Base-by-base conservation (phyloP, 2,113 vertebrate species). In the Saccopteryx leptura region DNA sequence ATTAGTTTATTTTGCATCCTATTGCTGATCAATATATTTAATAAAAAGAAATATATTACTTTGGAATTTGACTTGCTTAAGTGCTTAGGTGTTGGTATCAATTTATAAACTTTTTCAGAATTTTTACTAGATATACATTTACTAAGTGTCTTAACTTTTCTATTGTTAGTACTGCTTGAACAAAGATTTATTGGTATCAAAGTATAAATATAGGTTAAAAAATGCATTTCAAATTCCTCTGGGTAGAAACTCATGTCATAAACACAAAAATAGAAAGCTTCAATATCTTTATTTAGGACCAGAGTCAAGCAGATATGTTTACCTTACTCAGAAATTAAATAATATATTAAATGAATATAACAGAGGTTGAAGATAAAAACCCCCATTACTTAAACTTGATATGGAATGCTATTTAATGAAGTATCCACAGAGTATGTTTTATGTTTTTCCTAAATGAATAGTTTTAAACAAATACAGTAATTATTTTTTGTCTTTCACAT, bases 401-500 rank as follows among this genome's bases (percentile, higher is more conserved):
- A 78, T 74, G 84, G 65, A 96, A 93, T 88, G 48, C 90, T 96
- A 98, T 96, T 95, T 97, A 98, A 93, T 95, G 98, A 96, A 66
- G 90, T 89, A 74, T 72, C 33, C 75, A 86, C 7, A 69, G 91
- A 94, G 85, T 54, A 96, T 93, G 26, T 72, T 81, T 84, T 95
- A 80, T 84, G 46, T 74, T 93, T 94, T 68, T 75, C 96, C 91
- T 91, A 94, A 92, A 94, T 89, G 39, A 39, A 39, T 39, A 97
- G 72, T 71, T 97, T 97, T 94, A 95, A 94, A 97, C 66, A 96
- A 96, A 96, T 92, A 71, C 0, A 82, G 82, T 75, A 95, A 96
- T 74, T 93, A 90, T 90, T 95, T 97, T 97, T 97, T 15, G 0
- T 97, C 90, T 98, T 96, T 94, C 75, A 96, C 87, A 91, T 61